Conservation (phyloP, 2,888 invertebrate species). For the Drosophila tanythrix region DNA sequence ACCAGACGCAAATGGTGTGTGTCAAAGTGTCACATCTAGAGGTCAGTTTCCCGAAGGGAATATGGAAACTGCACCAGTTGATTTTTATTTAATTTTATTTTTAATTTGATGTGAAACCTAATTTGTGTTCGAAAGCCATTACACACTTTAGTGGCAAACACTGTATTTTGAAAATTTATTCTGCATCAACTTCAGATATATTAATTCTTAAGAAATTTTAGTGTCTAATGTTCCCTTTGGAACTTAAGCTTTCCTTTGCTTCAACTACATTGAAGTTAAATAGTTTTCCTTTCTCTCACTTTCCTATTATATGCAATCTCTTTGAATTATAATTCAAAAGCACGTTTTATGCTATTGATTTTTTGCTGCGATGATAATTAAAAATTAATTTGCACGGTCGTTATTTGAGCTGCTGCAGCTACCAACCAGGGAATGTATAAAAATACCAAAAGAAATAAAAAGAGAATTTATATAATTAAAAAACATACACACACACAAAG, state of each 20-base stretch:
- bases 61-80: background rate
- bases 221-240: background rate
- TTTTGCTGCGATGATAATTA: constrained; percentile 68
- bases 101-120: background rate
- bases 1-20: constrained; percentile 17
- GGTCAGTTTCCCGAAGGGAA: background rate
- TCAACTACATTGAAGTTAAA: background rate
- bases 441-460: constrained; percentile 27
- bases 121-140: background rate
- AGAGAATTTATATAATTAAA: constrained; percentile 75
- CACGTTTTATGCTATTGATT: constrained; percentile 64
- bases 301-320: constrained; percentile 22
- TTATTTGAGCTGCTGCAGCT: constrained; percentile 17
- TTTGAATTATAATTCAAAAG: constrained; percentile 48
- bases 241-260: background rate
- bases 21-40: constrained; percentile 13
- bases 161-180: background rate
- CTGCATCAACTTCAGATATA: background rate
- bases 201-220: background rate
- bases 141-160: no score
- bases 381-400: constrained; percentile 73
- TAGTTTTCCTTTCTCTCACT: constrained; percentile 13
- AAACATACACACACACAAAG: constrained; percentile 32
- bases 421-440: constrained; percentile 59
- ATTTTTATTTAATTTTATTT: constrained; percentile 5